These are phyloP conservation scores for Danio albolineatus DNA, from an alignment of 2,797 vertebrate genomes.

Conservation along the genomic window DNA sequence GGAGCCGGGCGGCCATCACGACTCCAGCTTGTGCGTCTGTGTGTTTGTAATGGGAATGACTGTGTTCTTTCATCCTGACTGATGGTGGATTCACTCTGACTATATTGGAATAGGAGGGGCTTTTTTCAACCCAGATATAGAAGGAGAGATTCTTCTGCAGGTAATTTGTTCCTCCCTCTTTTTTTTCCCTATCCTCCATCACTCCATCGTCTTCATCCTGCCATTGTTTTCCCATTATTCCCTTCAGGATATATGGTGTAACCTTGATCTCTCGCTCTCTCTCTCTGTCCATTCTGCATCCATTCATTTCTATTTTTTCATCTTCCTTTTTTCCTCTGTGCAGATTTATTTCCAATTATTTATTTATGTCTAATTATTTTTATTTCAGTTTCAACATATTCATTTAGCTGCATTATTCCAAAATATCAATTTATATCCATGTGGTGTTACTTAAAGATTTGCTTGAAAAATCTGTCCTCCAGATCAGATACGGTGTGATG, in stretches of 20 bases:
- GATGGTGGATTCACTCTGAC: constrained; percentile 61
- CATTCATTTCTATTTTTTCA: constrained; percentile 9
- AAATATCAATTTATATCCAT: not conserved
- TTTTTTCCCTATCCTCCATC: constrained; percentile 14
- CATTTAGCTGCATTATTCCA: not conserved
- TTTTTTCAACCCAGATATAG: constrained; percentile 52
- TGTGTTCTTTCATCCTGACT: constrained; percentile 58
- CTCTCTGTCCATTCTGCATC: constrained; percentile 26
- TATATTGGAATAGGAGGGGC: constrained; percentile 65
- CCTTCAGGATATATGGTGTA: constrained; percentile 29
- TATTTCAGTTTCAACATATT: not conserved
- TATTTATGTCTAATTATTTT: not conserved
- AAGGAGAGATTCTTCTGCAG: constrained; percentile 68
- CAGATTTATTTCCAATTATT: not conserved
- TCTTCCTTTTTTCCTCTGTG: not conserved
- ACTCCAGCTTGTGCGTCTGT: constrained; percentile 33
- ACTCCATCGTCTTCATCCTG: constrained; percentile 30
- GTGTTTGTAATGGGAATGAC: constrained; percentile 68
- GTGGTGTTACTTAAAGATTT: not conserved
- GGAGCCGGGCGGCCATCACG: constrained; percentile 31
- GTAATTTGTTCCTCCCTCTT: constrained; percentile 65
- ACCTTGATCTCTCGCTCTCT: constrained; percentile 56
- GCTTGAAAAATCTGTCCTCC: too few relatives aligned
- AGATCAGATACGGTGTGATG: constrained; percentile 9
- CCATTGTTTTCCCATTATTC: constrained; percentile 48